Evolutionary conservation across 2,113 vertebrate genomes (phyloP).

Genomic region (Synchiropus splendidus): DNA sequence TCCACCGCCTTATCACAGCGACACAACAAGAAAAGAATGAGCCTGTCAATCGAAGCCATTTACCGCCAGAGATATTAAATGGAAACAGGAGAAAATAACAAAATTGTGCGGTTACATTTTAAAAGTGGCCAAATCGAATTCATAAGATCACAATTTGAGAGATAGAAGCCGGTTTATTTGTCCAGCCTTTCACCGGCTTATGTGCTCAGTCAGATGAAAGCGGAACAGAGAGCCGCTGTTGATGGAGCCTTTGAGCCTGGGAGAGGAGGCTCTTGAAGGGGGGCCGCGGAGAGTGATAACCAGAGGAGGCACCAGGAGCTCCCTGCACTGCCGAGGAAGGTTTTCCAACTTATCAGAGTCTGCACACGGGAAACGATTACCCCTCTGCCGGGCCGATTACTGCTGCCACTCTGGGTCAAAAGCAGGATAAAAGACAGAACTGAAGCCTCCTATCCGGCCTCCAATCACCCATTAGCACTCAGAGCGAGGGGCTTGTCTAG

Average conservation of each 20-base stretch:
- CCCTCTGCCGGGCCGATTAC: slow-evolving; percentile 93
- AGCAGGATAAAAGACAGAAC: slow-evolving; percentile 91
- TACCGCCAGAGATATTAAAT: slow-evolving; percentile 65
- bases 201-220: slow-evolving; percentile 97
- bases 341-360: slow-evolving; percentile 98
- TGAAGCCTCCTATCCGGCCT: slow-evolving; percentile 88
- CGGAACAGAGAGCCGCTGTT: slow-evolving; percentile 78
- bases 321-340: slow-evolving; percentile 84
- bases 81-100: slow-evolving; percentile 59
- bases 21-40: slow-evolving; percentile 42
- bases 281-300: slow-evolving; percentile 86
- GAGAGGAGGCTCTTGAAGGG: slow-evolving; percentile 86
- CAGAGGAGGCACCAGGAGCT: slow-evolving; percentile 69
- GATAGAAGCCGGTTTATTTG: slow-evolving; percentile 76
- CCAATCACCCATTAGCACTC: slow-evolving; percentile 84
- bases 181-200: slow-evolving; percentile 83
- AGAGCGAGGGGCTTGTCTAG: slow-evolving; percentile 73
- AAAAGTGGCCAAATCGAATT: slow-evolving; percentile 92
- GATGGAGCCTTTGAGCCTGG: slow-evolving; percentile 88
- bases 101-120: slow-evolving; percentile 69
- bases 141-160: slow-evolving; percentile 86
- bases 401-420: slow-evolving; percentile 83
- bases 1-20: slow-evolving; percentile 52
- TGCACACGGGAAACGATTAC: slow-evolving; percentile 95
- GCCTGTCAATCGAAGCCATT: slow-evolving; percentile 60